phyloP scores from a whole-genome alignment of 2,797 vertebrate genomes.

The Parauchenoglanis ngamensis region DNA sequence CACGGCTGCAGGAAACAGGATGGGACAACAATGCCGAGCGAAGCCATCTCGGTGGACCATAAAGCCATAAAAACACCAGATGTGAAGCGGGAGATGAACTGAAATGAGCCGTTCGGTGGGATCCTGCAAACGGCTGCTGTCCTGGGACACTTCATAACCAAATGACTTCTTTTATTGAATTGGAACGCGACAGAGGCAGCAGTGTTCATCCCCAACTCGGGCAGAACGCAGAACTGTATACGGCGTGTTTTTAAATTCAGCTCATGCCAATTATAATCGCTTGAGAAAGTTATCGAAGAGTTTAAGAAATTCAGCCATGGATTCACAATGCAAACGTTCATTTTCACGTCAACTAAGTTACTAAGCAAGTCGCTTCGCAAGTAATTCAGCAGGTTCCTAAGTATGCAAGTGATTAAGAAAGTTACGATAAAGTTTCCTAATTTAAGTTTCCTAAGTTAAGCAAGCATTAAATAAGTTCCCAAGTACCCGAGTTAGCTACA shows the following conservation, averaged over 20 bases:
- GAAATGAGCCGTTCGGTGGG: not conserved
- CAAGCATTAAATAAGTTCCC: not conserved
- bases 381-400: not conserved
- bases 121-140: not conserved
- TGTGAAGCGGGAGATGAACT: constrained; percentile 3
- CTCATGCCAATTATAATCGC: not conserved
- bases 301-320: not conserved
- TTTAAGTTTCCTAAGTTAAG: not conserved
- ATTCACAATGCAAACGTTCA: not conserved
- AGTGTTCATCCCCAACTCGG: not conserved
- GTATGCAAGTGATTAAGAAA: not conserved
- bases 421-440: not conserved
- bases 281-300: not conserved
- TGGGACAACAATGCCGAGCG: constrained; percentile 15
- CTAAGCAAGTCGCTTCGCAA: not conserved
- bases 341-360: not conserved
- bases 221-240: not conserved
- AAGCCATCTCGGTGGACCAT: not conserved
- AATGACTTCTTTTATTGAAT: not conserved
- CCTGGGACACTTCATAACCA: not conserved
- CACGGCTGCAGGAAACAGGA: constrained; percentile 42
- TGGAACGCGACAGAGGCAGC: not conserved
- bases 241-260: not conserved
- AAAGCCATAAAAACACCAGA: constrained; percentile 24
- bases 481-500: not conserved